phyloP scores from a whole-genome alignment of 2,797 vertebrate species.

The Epinephelus coioides region DNA sequence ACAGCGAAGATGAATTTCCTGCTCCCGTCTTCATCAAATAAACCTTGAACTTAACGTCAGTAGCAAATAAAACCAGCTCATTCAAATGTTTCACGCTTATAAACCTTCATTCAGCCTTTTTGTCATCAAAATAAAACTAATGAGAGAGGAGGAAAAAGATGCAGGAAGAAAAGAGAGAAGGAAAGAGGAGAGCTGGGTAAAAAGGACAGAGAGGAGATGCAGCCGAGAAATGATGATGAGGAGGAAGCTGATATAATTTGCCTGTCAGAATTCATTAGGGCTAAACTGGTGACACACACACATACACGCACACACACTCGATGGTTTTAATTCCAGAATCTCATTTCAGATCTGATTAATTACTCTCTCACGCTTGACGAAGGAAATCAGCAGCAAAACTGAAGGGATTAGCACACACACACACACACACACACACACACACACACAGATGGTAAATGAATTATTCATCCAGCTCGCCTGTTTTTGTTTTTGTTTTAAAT shows the following conservation, averaged over 20 bases:
- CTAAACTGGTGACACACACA: slow-evolving; percentile 50
- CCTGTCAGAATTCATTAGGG: slow-evolving; percentile 78
- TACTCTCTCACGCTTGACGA: slow-evolving; percentile 80
- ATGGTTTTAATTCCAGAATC: slow-evolving; percentile 79
- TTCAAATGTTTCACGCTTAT: not conserved
- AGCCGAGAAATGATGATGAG: slow-evolving; percentile 53
- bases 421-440: not conserved
- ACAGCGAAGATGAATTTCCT: not conserved
- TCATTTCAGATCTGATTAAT: slow-evolving; percentile 82
- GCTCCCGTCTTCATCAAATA: not conserved
- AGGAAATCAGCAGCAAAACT: slow-evolving; percentile 78
- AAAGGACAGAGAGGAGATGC: slow-evolving; percentile 26
- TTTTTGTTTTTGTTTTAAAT: slow-evolving; percentile 62
- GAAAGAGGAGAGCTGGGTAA: not conserved
- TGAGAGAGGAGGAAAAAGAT: not conserved
- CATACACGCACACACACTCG: slow-evolving; percentile 26
- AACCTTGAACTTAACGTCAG: not conserved
- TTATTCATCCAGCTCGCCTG: slow-evolving; percentile 62
- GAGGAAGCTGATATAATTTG: slow-evolving; percentile 75
- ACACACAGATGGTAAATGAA: slow-evolving; percentile 51
- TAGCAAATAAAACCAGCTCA: not conserved
- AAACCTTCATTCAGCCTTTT: not conserved
- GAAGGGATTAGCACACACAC: slow-evolving; percentile 66
- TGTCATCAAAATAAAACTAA: slow-evolving; percentile 1
- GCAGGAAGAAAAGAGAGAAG: not conserved